Base-by-base conservation (phyloP, 2,888 invertebrate species). In the Thymelicus acteon region DNA sequence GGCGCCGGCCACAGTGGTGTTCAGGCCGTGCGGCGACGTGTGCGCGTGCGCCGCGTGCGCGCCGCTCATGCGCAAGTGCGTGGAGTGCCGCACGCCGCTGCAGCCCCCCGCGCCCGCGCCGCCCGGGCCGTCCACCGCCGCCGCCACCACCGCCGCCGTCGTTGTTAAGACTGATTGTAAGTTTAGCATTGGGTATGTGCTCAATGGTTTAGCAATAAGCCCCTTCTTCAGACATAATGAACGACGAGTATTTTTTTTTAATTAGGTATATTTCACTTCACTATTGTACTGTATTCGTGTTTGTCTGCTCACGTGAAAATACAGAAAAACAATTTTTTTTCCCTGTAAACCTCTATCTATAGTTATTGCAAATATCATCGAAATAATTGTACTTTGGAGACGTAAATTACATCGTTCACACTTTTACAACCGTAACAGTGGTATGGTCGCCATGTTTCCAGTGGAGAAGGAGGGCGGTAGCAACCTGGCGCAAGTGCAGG, bases 61-160 rank as follows among this genome's bases (percentile, higher is more conserved):
- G 74, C 96, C 97, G 76, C 95, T 99, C 80, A 98, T 99, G 98
- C 98, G 98, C 94, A 99, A 99, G 94, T 99, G 99, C 93, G 98
- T 99, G 15, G 96, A 98, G 88, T 99, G 99, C 90, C 96, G 98
- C 80, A 96, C 97, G 62, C 97, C 97, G 86, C 97, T 99, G 77
- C 79, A 77, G 74, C 77, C 74, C 72, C 7, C 82, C 79, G 74
- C 81, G 75, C 67, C 75, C 73, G 61, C 77, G 69, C 49, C 96
- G 92, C 49, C 74, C 62, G 88, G 95, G 60, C 94, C 94, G 12
- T 85, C 93, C 82, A 88, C 88, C 64, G 64, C 71, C 68, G 70
- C 37, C 74, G 68, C 72, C 74, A 19, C 73, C 75, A 44, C 52
- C 72, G 64, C 52, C 75, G 39, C 64, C 74, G 60, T 54, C 71